Conservation (phyloP, 2,113 vertebrate genomes). For the Hoplias malabaricus region DNA sequence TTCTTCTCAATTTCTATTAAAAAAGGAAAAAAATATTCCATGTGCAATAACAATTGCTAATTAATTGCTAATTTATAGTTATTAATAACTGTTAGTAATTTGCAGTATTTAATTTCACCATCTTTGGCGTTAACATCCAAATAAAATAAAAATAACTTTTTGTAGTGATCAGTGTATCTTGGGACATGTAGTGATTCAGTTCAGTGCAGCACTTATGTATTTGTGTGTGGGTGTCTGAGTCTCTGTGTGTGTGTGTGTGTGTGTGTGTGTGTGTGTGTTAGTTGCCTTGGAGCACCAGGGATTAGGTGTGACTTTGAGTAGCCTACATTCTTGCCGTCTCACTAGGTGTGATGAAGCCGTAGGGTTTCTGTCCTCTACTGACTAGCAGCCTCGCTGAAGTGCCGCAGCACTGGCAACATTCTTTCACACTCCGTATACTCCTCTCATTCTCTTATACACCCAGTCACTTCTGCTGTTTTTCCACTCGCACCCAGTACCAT, state of each 20-base stretch:
- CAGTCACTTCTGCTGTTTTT: neutral
- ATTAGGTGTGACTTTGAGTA: conserved; percentile 11
- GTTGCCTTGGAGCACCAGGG: neutral
- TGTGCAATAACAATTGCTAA: too few relatives aligned
- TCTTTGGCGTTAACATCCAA: too few relatives aligned
- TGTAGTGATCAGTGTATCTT: too few relatives aligned
- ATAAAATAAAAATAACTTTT: neutral
- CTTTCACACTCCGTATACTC: neutral
- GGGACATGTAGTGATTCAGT: too few relatives aligned
- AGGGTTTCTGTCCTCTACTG: conserved; percentile 14
- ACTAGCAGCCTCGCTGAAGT: neutral
- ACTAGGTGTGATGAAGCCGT: conserved; percentile 11
- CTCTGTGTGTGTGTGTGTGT: conserved; percentile 17
- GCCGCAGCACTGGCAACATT: neutral
- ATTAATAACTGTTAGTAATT: too few relatives aligned
- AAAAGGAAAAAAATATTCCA: too few relatives aligned
- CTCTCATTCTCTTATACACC: neutral
- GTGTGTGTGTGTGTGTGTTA: conserved; percentile 1
- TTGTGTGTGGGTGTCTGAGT: neutral
- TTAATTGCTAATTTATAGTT: too few relatives aligned
- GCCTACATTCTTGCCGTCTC: conserved; percentile 15
- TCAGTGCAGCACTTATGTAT: neutral
- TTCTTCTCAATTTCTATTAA: too few relatives aligned
- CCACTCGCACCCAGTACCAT: neutral
- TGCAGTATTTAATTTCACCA: too few relatives aligned